Evolutionary conservation across 2,888 invertebrate species (phyloP).

Genomic region (Amorpha juglandis): DNA sequence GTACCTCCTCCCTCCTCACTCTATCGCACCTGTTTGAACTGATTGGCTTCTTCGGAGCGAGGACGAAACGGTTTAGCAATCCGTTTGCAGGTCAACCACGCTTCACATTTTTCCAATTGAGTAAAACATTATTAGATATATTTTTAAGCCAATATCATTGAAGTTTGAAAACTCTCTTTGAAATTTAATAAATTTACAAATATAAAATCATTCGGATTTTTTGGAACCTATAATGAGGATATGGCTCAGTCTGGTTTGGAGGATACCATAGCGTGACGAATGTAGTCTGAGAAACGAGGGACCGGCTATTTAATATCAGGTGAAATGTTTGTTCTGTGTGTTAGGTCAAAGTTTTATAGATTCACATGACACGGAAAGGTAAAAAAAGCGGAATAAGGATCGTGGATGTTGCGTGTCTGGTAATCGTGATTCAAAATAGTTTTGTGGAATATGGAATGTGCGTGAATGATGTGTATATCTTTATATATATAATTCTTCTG

Average conservation of each 20-base stretch:
- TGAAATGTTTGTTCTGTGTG: too few relatives aligned
- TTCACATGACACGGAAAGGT: not conserved
- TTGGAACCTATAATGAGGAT: not conserved
- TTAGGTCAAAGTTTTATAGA: not conserved
- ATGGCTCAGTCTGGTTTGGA: not conserved
- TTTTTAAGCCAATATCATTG: not conserved
- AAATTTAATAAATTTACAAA: too few relatives aligned
- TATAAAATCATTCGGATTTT: not conserved
- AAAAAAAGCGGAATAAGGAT: not conserved
- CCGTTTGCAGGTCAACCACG: slow-evolving; percentile 1
- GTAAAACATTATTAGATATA: not conserved
- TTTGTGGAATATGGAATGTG: not conserved
- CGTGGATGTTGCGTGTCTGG: not conserved
- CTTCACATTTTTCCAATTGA: slow-evolving; percentile 1
- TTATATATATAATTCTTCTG: too few relatives aligned
- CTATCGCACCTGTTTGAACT: not conserved
- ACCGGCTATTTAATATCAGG: not conserved
- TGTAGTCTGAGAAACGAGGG: not conserved
- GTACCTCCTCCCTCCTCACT: not conserved
- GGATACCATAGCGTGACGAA: not conserved
- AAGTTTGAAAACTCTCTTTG: not conserved
- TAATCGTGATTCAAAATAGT: not conserved
- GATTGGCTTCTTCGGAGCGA: slow-evolving; percentile 28
- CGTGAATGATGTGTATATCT: not conserved
- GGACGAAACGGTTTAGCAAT: slow-evolving; percentile 33